Evolutionary conservation across 2,797 vertebrate genomes (phyloP), one percentile per base, ranked within the genome.

Genomic region (Eulemur mongoz): DNA sequence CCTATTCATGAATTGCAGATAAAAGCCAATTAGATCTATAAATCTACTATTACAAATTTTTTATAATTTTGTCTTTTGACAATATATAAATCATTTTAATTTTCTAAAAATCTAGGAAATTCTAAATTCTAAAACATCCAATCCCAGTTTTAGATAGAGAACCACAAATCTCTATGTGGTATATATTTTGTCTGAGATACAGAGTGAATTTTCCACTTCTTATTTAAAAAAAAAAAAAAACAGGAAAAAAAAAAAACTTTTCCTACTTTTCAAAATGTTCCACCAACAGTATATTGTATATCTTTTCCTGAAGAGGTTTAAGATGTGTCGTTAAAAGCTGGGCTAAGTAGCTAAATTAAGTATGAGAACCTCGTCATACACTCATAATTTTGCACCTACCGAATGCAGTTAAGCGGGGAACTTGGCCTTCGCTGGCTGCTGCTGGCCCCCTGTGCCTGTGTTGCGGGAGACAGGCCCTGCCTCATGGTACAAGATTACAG

Each of bases 121-220:
- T 57, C 54, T 70, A 10, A 83, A 76, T 76, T 40, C 75, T 27
- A 91, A 83, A 72, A 52, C n/a, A 67, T 27, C 30, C 25, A 69
- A 87, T 82, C 40, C 20, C 11, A 82, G 63, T 61, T 93, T 65
- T 50, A 61, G 48, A 67, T 43, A 32, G 45, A 93, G 25, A 94
- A 78, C 35, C n/a, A 45, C 48, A 52, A 88, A 88, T 78, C 12
- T 88, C 76, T 70, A 43, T 4, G 10, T 91, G 52, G 23, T 14
- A 91, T 17, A 76, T n/a, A 87, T 63, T 87, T 87, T 76, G 54
- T 79, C 50, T 73, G 45, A 92, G 35, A 93, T 82, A 86, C 10
- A 52, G 20, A 12, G 7, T 48, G 2, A 76, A 82, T 17, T 82
- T 81, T 76, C 11, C 15, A 73, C n/a, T 52, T 48, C 38, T 50